Conservation (phyloP, 2,888 invertebrate species). For the Thyatira batis region DNA sequence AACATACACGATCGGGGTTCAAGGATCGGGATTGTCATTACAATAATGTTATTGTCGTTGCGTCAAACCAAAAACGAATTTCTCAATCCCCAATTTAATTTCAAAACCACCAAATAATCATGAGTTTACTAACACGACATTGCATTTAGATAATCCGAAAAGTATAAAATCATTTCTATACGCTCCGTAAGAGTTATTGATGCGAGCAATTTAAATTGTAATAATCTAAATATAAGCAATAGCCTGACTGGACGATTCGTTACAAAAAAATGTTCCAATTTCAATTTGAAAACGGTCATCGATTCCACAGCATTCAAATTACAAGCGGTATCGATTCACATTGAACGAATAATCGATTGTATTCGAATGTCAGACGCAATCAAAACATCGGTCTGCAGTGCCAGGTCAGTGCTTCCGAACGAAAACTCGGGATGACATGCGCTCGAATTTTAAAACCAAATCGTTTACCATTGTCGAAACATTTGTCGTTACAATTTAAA, state of each 20-base stretch:
- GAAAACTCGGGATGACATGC: slow-evolving; percentile 73
- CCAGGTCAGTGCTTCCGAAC: slow-evolving; percentile 78
- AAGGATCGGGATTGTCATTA: slow-evolving; percentile 43
- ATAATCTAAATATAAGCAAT: slow-evolving; percentile 3
- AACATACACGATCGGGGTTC: slow-evolving; percentile 54
- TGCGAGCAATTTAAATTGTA: not conserved
- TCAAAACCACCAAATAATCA: slow-evolving; percentile 7
- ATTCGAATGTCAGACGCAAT: slow-evolving; percentile 77
- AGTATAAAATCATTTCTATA: not conserved
- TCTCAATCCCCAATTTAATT: slow-evolving; percentile 30
- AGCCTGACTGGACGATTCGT: slow-evolving; percentile 7
- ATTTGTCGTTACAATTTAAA: slow-evolving; percentile 8
- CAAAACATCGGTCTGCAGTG: slow-evolving; percentile 68
- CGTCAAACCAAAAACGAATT: slow-evolving; percentile 31
- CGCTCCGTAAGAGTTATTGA: not conserved
- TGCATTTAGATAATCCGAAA: not conserved
- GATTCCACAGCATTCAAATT: slow-evolving; percentile 38
- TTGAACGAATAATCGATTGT: slow-evolving; percentile 77
- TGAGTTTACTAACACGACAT: not conserved
- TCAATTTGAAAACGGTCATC: slow-evolving; percentile 46
- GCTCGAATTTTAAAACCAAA: slow-evolving; percentile 53
- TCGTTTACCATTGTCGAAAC: slow-evolving; percentile 20
- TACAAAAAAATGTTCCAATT: slow-evolving; percentile 44
- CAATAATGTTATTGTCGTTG: slow-evolving; percentile 30
- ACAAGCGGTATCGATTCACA: slow-evolving; percentile 62